Evolutionary conservation across 2,797 vertebrate species (phyloP).

Genomic region (Arremon aurantiirostris): DNA sequence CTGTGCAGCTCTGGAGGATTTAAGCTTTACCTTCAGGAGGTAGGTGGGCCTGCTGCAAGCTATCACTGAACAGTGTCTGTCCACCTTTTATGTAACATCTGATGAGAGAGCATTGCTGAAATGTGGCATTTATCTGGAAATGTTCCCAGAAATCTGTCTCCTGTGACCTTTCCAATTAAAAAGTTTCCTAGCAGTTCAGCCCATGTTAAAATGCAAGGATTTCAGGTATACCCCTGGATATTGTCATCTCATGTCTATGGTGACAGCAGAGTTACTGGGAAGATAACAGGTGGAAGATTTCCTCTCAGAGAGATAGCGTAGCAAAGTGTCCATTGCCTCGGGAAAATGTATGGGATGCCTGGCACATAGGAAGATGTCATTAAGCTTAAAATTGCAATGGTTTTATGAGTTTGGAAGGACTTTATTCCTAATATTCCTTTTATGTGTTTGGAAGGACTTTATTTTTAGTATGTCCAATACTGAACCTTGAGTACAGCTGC

Average conservation of each 20-base stretch:
- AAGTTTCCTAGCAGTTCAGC: neutral
- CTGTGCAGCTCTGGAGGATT: neutral
- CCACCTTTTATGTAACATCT: neutral
- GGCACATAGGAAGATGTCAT: neutral
- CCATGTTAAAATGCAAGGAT: neutral
- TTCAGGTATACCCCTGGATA: neutral
- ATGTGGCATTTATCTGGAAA: neutral
- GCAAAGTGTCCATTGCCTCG: neutral
- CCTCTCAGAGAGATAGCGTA: rapidly evolving
- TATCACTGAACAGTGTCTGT: neutral
- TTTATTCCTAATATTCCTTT: neutral
- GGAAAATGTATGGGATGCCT: neutral
- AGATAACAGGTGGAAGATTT: neutral
- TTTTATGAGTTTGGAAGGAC: neutral
- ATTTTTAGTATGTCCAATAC: neutral
- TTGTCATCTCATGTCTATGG: neutral
- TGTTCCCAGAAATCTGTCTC: neutral
- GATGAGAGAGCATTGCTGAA: neutral
- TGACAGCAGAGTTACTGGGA: neutral
- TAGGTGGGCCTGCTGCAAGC: neutral
- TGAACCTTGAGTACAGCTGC: neutral
- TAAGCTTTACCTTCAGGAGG: neutral
- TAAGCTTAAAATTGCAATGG: neutral
- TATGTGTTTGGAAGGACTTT: neutral
- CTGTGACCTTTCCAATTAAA: neutral